Evolutionary conservation across 1,140 invertebrate species (phyloP), one percentile per base, ranked within the genome.

Genomic region (Portunus trituberculatus): DNA sequence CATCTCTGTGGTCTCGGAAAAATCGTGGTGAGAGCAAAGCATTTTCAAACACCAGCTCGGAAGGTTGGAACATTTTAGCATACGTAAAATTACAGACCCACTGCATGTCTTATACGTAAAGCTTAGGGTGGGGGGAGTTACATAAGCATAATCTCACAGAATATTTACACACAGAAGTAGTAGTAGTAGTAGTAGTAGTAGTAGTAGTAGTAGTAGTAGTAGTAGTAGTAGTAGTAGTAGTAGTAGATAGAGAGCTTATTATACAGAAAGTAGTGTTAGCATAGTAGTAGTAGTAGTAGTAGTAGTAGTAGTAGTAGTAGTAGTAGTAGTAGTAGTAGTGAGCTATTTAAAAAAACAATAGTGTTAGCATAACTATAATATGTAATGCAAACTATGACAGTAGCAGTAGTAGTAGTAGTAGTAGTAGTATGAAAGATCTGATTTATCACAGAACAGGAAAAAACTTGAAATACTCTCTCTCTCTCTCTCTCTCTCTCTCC

Each of bases 191-290:
- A 76, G 67, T 76, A 76, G 20, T 76, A 76, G 67, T 76, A 76
- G 20, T 76, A 76, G 67, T 76, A 76, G 67, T 76, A 76, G 67
- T 76, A 76, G 67, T 76, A 76, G 59, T 76, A 76, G 59, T 76
- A 76, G 59, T 76, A 76, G 59, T 76, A 76, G 59, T 76, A 76
- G 59, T 76, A 76, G 59, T 76, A 76, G 59, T 76, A 76, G 20
- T 12, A 76, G 59, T 14, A 76, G 8, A 52, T 14, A 59, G 16
- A 8, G 8, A n/a, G n/a, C 6, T 20, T 20, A n/a, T n/a, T 20
- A 2, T n/a, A n/a, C 0, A 0, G 20, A 1, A 1, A 76, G 67
- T 76, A 76, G 67, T 76, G 20, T 7, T 76, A 76, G 67, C 25
- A 76, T 76, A 76, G 59, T 76, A 76, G 59, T 76, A 76, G 59